phyloP scores from a whole-genome alignment of 2,797 vertebrate species.

The Rhinella marina region DNA sequence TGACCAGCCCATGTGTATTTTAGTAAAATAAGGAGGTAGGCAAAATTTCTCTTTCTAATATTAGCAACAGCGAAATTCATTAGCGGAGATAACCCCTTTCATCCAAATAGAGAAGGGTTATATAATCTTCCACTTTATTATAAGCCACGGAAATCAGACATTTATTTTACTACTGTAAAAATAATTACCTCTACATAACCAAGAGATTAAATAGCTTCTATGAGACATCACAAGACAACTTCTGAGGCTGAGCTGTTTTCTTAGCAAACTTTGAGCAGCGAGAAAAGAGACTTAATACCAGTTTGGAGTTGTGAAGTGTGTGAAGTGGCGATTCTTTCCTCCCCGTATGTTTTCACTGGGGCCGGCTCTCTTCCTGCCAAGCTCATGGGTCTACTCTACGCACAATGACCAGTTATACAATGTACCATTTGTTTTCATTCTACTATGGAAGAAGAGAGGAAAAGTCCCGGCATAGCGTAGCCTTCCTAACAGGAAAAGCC shows the following conservation, averaged over 20 bases:
- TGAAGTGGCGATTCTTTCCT: constrained; percentile 58
- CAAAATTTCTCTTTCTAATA: not conserved
- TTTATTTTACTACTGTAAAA: constrained; percentile 56
- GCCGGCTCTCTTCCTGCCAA: constrained; percentile 59
- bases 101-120: not conserved
- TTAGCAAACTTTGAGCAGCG: constrained; percentile 60
- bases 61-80: not conserved
- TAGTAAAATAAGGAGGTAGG: not conserved
- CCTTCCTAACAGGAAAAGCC: constrained; percentile 60
- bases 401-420: constrained; percentile 59
- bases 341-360: constrained; percentile 61
- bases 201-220: constrained; percentile 61
- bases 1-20: not conserved
- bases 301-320: constrained; percentile 49
- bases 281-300: constrained; percentile 27
- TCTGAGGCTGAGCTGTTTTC: constrained; percentile 54
- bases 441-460: constrained; percentile 43
- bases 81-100: not conserved
- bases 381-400: constrained; percentile 59
- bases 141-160: constrained; percentile 53
- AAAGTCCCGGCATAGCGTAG: constrained; percentile 32
- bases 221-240: constrained; percentile 54
- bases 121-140: constrained; percentile 13
- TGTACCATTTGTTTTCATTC: constrained; percentile 49
- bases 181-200: constrained; percentile 60